Evolutionary conservation across 2,888 invertebrate species (phyloP), one percentile per base, ranked within the genome.

Genomic region (Habrosyne pyritoides): DNA sequence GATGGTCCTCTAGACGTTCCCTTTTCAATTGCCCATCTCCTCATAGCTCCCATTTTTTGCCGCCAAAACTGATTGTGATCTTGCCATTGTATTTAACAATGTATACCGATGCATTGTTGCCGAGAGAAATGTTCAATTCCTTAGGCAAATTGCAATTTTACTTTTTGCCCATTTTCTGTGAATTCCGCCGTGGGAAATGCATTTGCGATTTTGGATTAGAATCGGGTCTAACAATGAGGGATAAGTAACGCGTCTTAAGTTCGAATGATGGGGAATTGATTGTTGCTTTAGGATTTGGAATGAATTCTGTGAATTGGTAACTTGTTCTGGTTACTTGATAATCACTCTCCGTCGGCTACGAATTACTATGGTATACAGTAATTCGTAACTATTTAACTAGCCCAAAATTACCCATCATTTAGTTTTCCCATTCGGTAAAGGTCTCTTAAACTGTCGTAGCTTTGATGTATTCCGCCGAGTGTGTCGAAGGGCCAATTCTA

Each of bases 1-100:
- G 90, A 89, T 89, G 89, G 76, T 63, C 5, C 33, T 48, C 56
- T 66, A 55, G 79, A 71, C 75, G 80, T 76, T 86, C 87, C 88
- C 89, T 84, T 86, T 88, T 84, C 89, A 87, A 89, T 90, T 89
- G 89, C 78, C 85, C 84, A 81, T 86, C 83, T 87, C 71, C 68
- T 70, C n/a, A n/a, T n/a, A 76, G 72, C 77, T 79, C 65, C 79
- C 73, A 71, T 75, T 84, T 87, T 84, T 91, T 88, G 77, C 72
- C 74, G 73, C 73, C 73, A 70, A 71, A 80, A 81, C 80, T 79
- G 89, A 90, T 91, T 88, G 85, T 87, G 85, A 89, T 88, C 86
- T 74, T 60, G 66, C 79, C 70, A 83, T 87, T 87, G 86, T 85
- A 80, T 67, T 72, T 70, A 63, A 65, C 77, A 86, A 89, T 88